Evolutionary conservation across 2,797 vertebrate genomes (phyloP), one percentile per base, ranked within the genome.

Genomic region (Crax fasciolata): DNA sequence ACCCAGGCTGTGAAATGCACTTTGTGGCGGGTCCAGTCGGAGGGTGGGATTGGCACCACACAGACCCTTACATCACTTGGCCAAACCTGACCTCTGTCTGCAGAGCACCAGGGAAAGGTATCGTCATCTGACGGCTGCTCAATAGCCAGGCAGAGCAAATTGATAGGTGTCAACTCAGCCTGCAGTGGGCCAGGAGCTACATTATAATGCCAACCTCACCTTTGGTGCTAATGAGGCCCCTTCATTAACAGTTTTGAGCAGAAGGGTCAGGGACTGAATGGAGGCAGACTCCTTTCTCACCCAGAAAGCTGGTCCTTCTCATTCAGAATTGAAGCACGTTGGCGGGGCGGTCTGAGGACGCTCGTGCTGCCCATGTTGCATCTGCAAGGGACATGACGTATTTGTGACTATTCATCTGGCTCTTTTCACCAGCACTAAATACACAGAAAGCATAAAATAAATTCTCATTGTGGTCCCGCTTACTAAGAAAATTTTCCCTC

Each of bases 241-340:
- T 89, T 97, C 92, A 83, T 93, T 94, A 95, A 35, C 12, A 92
- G 93, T 78, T 62, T 62, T 9, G 43, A 93, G 90, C 81, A 78
- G 68, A 92, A 62, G 75, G 94, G 93, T 94, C 90, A 63, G 77
- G 76, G 68, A 7, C 58, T 96, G 84, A 95, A 94, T 85, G 59
- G 92, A 83, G 84, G 13, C 87, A 41, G 76, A 23, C 84, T 94
- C 82, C 89, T 89, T 96, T 96, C 92, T 93, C 94, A 63, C 84
- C 85, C 84, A 30, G 80, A 61, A 67, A 57, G 80, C 91, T 82
- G 88, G 63, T 93, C 68, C 79, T 87, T 57, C 94, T 96, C 89
- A 95, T 95, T 96, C 96, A 96, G 92, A 96, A 84, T 30, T 93
- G 94, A 84, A 71, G 88, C 95, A 96, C 84, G 67, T 94, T 95